Evolutionary conservation across 2,888 invertebrate species (phyloP).

Genomic region (Pheosia gnoma): DNA sequence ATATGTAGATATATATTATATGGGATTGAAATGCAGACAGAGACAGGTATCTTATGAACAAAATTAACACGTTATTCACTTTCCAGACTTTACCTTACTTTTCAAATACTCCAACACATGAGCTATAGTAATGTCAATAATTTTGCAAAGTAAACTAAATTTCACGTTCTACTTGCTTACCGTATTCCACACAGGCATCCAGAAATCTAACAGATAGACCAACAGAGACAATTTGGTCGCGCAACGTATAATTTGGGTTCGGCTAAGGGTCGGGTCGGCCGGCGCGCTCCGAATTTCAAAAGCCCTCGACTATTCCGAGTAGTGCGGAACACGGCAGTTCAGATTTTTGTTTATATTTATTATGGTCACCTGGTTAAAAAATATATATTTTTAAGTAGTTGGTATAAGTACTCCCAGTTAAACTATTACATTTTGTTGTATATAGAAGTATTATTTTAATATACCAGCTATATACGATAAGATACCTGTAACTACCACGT

Average conservation of each 20-base stretch:
- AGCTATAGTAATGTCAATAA: not conserved
- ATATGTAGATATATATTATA: not conserved
- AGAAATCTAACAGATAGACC: slow-evolving; percentile 59
- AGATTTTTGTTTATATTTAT: not conserved
- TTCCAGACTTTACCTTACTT: no score
- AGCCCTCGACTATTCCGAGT: slow-evolving; percentile 28
- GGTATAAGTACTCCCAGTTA: no score
- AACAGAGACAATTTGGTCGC: slow-evolving; percentile 69
- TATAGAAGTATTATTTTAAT: no score
- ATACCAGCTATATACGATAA: no score
- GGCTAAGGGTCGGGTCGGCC: slow-evolving; percentile 56
- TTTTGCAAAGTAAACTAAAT: slow-evolving; percentile 2
- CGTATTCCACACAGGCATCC: slow-evolving; percentile 58
- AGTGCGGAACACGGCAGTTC: slow-evolving; percentile 11
- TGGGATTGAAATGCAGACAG: no score
- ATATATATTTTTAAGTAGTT: no score
- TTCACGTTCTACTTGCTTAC: slow-evolving; percentile 32
- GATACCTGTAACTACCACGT: no score
- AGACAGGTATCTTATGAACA: no score
- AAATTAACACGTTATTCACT: no score
- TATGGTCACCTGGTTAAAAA: not conserved
- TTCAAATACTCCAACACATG: no score
- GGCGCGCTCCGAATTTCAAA: slow-evolving; percentile 63
- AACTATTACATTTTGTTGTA: no score
- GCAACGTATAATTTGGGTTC: slow-evolving; percentile 72